A percentile compares a stretch with the other conserved stretches of the same genome.
Evolutionary conservation across 2,797 vertebrate genomes (phyloP).

Genomic region (Crocodylus rhombifer): DNA sequence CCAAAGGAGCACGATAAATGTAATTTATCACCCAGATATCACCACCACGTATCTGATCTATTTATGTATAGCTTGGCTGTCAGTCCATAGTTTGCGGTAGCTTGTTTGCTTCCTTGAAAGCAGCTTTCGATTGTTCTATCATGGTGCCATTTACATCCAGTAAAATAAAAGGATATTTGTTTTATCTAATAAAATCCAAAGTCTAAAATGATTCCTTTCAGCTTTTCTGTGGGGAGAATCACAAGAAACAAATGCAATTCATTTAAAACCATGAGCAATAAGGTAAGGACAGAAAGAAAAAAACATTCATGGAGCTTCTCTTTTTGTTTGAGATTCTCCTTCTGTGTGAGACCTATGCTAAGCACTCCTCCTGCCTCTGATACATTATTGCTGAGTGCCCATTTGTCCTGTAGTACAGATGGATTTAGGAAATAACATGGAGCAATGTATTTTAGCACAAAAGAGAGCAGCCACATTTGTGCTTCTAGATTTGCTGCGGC

Average conservation of each 20-base stretch:
- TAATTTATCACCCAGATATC: conserved; percentile 41
- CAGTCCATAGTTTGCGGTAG: conserved; percentile 30
- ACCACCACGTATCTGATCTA: background rate
- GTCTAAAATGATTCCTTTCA: background rate
- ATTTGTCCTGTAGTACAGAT: background rate
- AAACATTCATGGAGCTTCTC: background rate
- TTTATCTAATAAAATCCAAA: conserved; percentile 15
- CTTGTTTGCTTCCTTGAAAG: conserved; percentile 54
- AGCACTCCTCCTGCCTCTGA: background rate
- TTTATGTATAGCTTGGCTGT: conserved; percentile 46
- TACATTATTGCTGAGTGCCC: fast-evolving
- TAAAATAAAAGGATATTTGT: background rate
- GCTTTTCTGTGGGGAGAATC: background rate
- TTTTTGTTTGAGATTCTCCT: background rate
- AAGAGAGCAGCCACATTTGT: background rate
- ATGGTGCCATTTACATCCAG: conserved; percentile 2
- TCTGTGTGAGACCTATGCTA: fast-evolving
- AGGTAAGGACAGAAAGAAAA: background rate
- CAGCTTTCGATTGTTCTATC: conserved; percentile 17
- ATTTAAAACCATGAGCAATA: background rate
- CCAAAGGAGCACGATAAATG: conserved; percentile 46
- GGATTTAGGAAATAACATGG: background rate
- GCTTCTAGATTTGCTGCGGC: background rate
- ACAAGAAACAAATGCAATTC: background rate
- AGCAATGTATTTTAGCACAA: background rate